These are phyloP conservation scores for Leptinotarsa tumamoca DNA, from an alignment of 2,888 invertebrate species.

Conservation along the genomic window DNA sequence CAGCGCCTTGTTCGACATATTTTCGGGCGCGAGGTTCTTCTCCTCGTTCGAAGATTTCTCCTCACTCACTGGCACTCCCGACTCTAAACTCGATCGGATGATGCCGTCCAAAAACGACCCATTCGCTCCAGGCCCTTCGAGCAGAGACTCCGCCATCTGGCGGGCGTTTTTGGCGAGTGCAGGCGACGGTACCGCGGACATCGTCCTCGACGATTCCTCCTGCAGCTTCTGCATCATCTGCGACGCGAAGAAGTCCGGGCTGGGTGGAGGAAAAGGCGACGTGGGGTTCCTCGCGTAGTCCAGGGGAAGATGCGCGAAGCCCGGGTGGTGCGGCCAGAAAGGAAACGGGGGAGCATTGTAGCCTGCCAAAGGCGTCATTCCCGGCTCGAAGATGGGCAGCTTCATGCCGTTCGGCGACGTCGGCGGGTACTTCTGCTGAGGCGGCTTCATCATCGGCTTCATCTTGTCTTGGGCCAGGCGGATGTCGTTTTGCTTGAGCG, in stretches of 20 bases:
- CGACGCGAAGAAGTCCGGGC: constrained; percentile 80
- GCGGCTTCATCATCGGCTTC: constrained; percentile 67
- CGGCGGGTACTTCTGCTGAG: constrained; percentile 67
- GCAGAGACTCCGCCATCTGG: constrained; percentile 75
- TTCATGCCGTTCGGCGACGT: constrained; percentile 79
- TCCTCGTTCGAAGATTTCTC: constrained; percentile 70
- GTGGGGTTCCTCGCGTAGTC: constrained; percentile 65
- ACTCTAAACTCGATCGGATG: constrained; percentile 81
- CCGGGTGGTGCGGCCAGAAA: constrained; percentile 80
- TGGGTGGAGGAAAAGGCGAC: constrained; percentile 68
- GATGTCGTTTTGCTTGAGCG: constrained; percentile 64
- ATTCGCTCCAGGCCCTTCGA: constrained; percentile 77
- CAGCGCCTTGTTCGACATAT: constrained; percentile 73
- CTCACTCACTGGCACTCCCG: constrained; percentile 70
- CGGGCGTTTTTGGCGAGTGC: constrained; percentile 67
- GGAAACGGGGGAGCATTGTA: constrained; percentile 78
- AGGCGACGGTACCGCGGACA: constrained; percentile 49
- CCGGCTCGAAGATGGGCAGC: constrained; percentile 74
- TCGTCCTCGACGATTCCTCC: constrained; percentile 74
- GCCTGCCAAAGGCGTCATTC: constrained; percentile 68
- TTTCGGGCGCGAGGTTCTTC: constrained; percentile 67
- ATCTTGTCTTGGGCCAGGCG: constrained; percentile 63
- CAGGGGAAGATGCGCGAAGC: constrained; percentile 71
- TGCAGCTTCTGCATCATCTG: constrained; percentile 85
- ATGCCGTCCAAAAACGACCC: constrained; percentile 87